These are phyloP conservation scores for Asarcornis scutulata DNA, from an alignment of 2,113 vertebrate genomes.

Conservation along the genomic window DNA sequence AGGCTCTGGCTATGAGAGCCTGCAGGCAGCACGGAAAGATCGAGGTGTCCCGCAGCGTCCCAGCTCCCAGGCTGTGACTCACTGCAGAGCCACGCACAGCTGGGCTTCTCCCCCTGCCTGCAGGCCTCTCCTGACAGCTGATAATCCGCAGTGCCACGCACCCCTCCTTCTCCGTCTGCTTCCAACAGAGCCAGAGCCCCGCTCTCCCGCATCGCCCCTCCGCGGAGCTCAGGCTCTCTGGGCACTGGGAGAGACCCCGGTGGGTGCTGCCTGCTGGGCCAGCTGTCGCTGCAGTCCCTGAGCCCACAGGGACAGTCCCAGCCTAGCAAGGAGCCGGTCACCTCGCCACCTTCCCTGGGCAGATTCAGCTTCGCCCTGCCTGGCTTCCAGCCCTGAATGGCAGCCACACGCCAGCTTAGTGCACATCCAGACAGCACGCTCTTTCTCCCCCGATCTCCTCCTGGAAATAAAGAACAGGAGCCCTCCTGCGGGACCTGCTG, in stretches of 20 bases:
- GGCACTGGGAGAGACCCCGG: not conserved
- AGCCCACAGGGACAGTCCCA: not conserved
- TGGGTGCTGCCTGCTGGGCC: not conserved
- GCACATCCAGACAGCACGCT: not conserved
- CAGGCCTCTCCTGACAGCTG: not conserved
- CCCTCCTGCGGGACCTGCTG: too few relatives aligned
- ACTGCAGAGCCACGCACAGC: slow-evolving; percentile 10
- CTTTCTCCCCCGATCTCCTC: not conserved
- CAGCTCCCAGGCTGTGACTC: slow-evolving; percentile 29
- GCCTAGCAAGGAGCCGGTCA: not conserved
- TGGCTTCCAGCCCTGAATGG: not conserved
- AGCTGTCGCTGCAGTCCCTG: not conserved
- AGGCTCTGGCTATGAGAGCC: not conserved
- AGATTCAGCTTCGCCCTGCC: not conserved
- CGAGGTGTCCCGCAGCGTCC: not conserved
- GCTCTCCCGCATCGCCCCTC: not conserved
- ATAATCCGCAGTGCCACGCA: not conserved
- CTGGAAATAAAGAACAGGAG: not conserved
- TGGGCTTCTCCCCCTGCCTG: not conserved
- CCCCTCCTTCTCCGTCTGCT: not conserved
- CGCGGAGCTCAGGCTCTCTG: not conserved
- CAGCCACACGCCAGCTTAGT: not conserved
- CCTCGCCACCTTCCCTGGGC: not conserved
- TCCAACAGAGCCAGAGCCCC: not conserved
- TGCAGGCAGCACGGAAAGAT: not conserved